These are phyloP conservation scores for Hemitrygon akajei DNA, from an alignment of 2,797 vertebrate species.

Conservation along the genomic window DNA sequence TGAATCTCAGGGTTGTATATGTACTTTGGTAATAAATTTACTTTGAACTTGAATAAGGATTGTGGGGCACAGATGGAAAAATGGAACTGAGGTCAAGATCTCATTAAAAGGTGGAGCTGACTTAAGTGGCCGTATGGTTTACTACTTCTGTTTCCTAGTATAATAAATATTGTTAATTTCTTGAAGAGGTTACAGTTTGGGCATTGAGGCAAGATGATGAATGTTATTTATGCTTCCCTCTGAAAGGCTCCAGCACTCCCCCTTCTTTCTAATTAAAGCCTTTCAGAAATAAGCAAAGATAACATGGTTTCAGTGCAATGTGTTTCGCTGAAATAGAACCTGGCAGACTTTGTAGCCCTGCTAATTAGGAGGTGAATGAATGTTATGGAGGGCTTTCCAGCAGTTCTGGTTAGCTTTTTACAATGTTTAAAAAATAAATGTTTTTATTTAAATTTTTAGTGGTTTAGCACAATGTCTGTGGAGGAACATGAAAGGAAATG, in stretches of 20 bases:
- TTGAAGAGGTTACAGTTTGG: background rate
- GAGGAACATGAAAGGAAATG: background rate
- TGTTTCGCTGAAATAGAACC: background rate
- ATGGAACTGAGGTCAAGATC: too few species aligned
- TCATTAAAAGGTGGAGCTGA: too few species aligned
- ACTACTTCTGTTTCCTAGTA: too few species aligned
- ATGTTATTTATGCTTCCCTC: background rate
- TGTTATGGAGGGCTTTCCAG: background rate
- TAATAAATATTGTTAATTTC: background rate
- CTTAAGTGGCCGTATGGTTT: too few species aligned
- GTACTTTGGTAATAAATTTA: too few species aligned
- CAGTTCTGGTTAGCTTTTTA: background rate
- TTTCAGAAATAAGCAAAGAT: too few species aligned
- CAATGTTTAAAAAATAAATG: background rate
- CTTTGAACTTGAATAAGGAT: too few species aligned
- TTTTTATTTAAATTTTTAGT: background rate
- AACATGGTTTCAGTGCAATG: background rate
- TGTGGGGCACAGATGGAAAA: too few species aligned
- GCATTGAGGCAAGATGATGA: background rate
- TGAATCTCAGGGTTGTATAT: too few species aligned
- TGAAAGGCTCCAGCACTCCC: background rate
- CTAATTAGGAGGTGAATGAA: background rate
- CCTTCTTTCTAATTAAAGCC: too few species aligned
- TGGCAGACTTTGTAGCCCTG: background rate
- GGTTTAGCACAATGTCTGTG: background rate